Percentiles rank a stretch among this genome's conserved stretches.
phyloP scores from a whole-genome alignment of 2,888 invertebrate species.

The Nomada ferruginata region DNA sequence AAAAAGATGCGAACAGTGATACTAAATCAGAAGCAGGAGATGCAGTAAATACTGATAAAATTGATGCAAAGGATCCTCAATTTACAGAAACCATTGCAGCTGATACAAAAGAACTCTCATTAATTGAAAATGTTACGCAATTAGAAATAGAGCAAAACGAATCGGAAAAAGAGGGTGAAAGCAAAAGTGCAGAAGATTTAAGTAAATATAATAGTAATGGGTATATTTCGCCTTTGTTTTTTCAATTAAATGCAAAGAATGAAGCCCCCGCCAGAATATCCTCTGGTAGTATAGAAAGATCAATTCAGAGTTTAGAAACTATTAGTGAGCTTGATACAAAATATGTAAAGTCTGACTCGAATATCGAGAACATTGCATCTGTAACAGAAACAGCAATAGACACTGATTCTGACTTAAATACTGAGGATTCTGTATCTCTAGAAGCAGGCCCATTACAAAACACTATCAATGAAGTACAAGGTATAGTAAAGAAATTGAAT shows the following conservation, averaged over 20 bases:
- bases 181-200: slow-evolving; percentile 30
- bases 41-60: background rate
- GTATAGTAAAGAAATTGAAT: slow-evolving; percentile 24
- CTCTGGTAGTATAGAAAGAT: background rate
- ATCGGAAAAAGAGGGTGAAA: background rate
- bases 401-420: slow-evolving; percentile 26
- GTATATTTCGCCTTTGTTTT: slow-evolving; percentile 18
- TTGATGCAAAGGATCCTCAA: background rate
- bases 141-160: background rate
- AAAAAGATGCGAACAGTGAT: background rate
- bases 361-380: slow-evolving; percentile 11
- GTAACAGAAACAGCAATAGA: slow-evolving; percentile 8
- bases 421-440: slow-evolving; percentile 8
- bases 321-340: slow-evolving; percentile 30
- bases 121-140: background rate
- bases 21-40: background rate
- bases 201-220: slow-evolving; percentile 20
- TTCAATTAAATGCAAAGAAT: background rate
- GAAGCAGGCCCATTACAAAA: slow-evolving; percentile 10
- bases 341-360: slow-evolving; percentile 23
- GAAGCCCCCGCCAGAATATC: background rate
- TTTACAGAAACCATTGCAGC: background rate
- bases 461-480: slow-evolving; percentile 23
- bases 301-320: background rate
- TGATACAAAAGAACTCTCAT: background rate